Conservation (phyloP, 2,888 invertebrate genomes). For the Blera fallax region DNA sequence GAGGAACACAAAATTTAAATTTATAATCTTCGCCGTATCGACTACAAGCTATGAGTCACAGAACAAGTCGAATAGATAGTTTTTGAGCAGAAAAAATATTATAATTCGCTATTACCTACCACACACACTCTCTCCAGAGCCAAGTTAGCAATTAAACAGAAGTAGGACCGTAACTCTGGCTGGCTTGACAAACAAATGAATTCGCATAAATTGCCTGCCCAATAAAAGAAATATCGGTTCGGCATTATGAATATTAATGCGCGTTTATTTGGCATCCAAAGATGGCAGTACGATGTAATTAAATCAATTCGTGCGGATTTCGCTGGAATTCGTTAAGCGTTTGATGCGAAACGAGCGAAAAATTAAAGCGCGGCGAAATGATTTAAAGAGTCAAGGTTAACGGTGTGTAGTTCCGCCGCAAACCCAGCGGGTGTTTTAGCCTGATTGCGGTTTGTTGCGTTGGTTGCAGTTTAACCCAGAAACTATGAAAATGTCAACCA, state of each 20-base stretch:
- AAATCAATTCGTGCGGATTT: constrained; percentile 1
- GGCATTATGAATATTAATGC: constrained; percentile 30
- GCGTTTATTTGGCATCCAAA: constrained; percentile 3
- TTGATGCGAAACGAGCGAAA: constrained; percentile 5
- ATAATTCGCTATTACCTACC: background rate
- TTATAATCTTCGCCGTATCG: background rate
- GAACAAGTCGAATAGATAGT: background rate
- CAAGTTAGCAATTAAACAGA: background rate
- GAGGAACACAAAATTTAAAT: constrained; percentile 10
- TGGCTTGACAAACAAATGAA: background rate
- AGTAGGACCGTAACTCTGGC: background rate
- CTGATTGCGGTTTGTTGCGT: background rate
- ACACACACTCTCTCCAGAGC: background rate
- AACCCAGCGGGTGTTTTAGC: background rate
- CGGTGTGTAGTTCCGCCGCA: background rate
- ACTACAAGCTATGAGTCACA: background rate
- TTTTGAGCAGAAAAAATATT: background rate
- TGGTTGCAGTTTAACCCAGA: background rate
- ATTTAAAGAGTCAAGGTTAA: constrained; percentile 1
- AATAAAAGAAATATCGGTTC: constrained; percentile 11
- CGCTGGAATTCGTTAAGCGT: constrained; percentile 19
- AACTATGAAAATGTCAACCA: background rate
- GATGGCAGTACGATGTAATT: constrained; percentile 40
- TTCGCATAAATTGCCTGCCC: background rate
- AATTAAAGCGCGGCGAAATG: background rate